Evolutionary conservation across 2,888 invertebrate genomes (phyloP).

Genomic region (Nezara viridula): DNA sequence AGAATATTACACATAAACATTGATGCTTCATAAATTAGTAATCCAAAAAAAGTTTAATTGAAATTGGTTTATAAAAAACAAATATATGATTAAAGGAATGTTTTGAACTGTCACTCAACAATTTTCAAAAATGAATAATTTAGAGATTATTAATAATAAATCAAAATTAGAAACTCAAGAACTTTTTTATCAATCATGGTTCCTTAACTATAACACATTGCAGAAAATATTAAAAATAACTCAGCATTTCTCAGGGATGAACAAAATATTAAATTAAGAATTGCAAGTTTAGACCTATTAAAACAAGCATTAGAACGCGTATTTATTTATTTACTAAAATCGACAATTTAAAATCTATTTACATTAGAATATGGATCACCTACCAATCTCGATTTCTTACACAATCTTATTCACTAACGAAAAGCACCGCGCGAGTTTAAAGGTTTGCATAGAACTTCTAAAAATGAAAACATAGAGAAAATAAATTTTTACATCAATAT

Average conservation of each 20-base stretch:
- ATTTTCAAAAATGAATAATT: not conserved
- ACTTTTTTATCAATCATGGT: not conserved
- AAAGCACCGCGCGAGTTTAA: constrained; percentile 19
- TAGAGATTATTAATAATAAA: not conserved
- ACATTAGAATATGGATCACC: not conserved
- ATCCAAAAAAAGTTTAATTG: not conserved
- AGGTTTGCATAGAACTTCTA: not conserved
- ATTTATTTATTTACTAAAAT: not conserved
- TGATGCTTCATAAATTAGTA: not conserved
- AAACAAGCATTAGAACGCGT: not conserved
- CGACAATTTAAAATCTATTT: not conserved
- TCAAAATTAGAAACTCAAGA: not conserved
- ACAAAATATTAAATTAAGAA: not conserved
- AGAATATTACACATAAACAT: not conserved
- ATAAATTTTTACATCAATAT: not conserved
- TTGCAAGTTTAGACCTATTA: not conserved
- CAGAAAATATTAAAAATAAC: not conserved
- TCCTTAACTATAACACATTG: not conserved
- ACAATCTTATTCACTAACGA: constrained; percentile 22
- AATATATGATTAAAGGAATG: not conserved
- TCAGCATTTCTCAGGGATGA: not conserved
- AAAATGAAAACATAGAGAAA: constrained; percentile 3
- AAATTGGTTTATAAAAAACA: not conserved
- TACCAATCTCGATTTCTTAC: not conserved
- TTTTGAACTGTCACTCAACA: not conserved